Percentiles rank a stretch among this genome's conserved stretches.
Conservation (phyloP, 2,797 vertebrate genomes). For the Pachyuromys duprasi region DNA sequence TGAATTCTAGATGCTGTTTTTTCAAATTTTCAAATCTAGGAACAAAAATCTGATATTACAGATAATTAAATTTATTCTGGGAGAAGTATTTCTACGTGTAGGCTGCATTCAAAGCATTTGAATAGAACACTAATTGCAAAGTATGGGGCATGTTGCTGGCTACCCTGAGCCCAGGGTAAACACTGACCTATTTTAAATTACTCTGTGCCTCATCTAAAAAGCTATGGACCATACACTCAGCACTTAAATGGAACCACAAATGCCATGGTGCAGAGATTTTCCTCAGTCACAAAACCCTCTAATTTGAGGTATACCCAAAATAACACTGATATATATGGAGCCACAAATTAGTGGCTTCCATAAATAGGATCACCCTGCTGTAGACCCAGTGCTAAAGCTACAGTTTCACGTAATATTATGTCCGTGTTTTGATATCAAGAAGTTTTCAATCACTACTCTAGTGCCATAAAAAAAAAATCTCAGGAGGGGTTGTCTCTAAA, state of each 20-base stretch:
- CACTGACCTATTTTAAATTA: constrained; percentile 66
- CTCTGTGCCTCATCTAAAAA: constrained; percentile 61
- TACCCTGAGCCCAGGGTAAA: constrained; percentile 17
- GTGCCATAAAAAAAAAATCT: constrained; percentile 59
- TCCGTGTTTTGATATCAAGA: constrained; percentile 68
- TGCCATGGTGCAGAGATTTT: constrained; percentile 54
- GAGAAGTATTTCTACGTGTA: constrained; percentile 1
- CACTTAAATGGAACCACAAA: constrained; percentile 73
- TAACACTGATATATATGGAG: constrained; percentile 8
- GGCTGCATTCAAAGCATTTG: neutral
- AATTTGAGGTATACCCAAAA: constrained; percentile 71
- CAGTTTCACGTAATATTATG: constrained; percentile 21
- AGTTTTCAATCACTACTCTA: constrained; percentile 56
- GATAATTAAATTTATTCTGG: constrained; percentile 65
- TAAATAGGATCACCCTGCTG: constrained; percentile 47
- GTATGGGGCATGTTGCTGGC: neutral
- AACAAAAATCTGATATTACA: constrained; percentile 40
- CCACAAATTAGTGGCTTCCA: constrained; percentile 65
- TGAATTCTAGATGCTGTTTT: constrained; percentile 56
- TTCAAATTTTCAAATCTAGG: constrained; percentile 54
- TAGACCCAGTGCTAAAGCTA: constrained; percentile 40
- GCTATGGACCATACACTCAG: constrained; percentile 40
- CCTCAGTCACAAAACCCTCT: constrained; percentile 51
- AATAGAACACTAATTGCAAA: constrained; percentile 62
- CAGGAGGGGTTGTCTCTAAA: constrained; percentile 53